Evolutionary conservation across 2,888 invertebrate genomes (phyloP).

Genomic region (Ethmia dodecea): DNA sequence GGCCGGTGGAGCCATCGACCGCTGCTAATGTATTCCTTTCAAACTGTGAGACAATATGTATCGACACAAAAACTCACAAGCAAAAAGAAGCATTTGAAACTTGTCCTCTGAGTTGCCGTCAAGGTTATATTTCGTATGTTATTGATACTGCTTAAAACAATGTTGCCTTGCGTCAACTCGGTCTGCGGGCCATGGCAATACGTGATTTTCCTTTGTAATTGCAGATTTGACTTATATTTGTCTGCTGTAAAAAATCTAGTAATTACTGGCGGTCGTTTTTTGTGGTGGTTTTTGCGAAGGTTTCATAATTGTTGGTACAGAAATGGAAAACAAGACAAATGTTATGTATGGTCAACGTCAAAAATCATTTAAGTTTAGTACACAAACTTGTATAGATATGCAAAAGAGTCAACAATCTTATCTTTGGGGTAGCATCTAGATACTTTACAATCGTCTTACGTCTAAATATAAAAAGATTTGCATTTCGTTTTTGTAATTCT

Average conservation of each 20-base stretch:
- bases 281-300: not conserved
- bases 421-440: too few species aligned
- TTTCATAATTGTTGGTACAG: too few species aligned
- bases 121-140: conserved; percentile 43
- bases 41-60: conserved; percentile 61
- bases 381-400: too few species aligned
- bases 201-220: conserved; percentile 38
- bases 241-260: conserved; percentile 14
- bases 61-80: conserved; percentile 52
- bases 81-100: conserved; percentile 40
- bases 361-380: not conserved
- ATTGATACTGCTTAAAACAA: conserved; percentile 41
- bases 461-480: too few species aligned
- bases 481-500: too few species aligned
- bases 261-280: not conserved
- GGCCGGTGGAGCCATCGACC: conserved; percentile 44
- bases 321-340: too few species aligned
- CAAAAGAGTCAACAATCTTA: not conserved
- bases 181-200: conserved; percentile 20
- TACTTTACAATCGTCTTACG: too few species aligned
- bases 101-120: conserved; percentile 43
- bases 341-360: too few species aligned
- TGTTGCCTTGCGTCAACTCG: conserved; percentile 36
- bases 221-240: conserved; percentile 42
- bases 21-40: conserved; percentile 63